Evolutionary conservation across 2,888 invertebrate genomes (phyloP).

Genomic region (Gastrophysa polygoni): DNA sequence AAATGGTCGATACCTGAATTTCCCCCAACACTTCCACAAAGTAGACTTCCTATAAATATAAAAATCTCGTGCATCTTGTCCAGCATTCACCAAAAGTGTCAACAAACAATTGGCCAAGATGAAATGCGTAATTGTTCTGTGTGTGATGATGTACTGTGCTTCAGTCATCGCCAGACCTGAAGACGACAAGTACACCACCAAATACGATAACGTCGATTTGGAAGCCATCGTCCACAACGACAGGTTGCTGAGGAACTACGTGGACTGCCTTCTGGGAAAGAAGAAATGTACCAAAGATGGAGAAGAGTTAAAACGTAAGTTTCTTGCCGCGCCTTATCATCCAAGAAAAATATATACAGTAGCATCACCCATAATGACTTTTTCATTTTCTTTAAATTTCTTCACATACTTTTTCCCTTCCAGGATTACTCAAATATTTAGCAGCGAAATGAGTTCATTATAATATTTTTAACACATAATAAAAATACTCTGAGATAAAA

Average conservation of each 20-base stretch:
- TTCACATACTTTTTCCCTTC: no score
- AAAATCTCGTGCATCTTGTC: background rate
- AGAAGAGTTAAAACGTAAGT: constrained; percentile 72
- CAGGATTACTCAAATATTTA: no score
- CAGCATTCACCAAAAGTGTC: background rate
- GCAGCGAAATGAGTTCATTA: no score
- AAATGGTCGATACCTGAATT: background rate
- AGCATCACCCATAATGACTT: no score
- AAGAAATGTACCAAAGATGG: constrained; percentile 74
- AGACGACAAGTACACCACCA: constrained; percentile 64
- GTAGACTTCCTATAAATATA: constrained; percentile 8
- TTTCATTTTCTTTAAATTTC: no score
- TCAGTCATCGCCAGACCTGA: constrained; percentile 34
- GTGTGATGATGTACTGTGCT: constrained; percentile 21
- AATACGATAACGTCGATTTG: constrained; percentile 72
- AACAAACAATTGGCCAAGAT: constrained; percentile 17
- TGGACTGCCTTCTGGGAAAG: constrained; percentile 68
- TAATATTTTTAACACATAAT: no score
- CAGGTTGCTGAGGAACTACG: constrained; percentile 68
- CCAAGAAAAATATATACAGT: no score
- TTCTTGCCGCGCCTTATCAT: no score
- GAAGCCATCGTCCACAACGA: constrained; percentile 70
- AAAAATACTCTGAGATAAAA: no score
- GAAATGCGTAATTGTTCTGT: constrained; percentile 30
- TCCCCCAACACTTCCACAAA: background rate